phyloP scores from a whole-genome alignment of 2,888 invertebrate genomes.

The Euzetes globulus region DNA sequence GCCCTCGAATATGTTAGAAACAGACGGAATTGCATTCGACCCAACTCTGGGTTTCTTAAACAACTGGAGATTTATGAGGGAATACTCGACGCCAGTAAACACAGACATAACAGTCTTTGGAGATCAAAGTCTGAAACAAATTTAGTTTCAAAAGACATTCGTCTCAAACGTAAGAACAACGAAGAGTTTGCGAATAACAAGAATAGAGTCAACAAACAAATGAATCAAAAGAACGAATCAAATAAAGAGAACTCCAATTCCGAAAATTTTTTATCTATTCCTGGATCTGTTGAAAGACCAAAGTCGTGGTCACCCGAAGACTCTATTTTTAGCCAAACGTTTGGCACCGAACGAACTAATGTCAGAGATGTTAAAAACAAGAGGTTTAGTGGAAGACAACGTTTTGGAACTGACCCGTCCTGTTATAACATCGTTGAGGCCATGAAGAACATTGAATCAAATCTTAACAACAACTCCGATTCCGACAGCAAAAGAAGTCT shows the following conservation, averaged over 20 bases:
- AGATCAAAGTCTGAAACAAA: conserved; percentile 78
- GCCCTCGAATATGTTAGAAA: conserved; percentile 83
- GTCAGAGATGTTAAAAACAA: not conserved
- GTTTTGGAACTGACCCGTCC: conserved; percentile 15
- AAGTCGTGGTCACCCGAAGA: conserved; percentile 69
- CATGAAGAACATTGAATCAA: conserved; percentile 4
- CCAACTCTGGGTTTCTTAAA: conserved; percentile 85
- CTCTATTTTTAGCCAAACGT: not conserved
- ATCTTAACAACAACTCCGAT: not conserved
- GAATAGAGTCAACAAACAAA: conserved; percentile 31
- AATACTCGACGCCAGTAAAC: conserved; percentile 88
- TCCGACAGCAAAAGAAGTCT: not conserved
- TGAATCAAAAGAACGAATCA: not conserved
- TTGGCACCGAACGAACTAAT: not conserved
- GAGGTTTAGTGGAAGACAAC: not conserved
- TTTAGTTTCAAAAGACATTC: conserved; percentile 41
- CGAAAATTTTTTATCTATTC: conserved; percentile 36
- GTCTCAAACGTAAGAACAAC: conserved; percentile 35
- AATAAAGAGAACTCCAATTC: conserved; percentile 37
- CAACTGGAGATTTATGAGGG: conserved; percentile 94
- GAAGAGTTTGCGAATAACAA: conserved; percentile 20
- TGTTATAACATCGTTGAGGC: conserved; percentile 15
- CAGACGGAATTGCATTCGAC: conserved; percentile 86
- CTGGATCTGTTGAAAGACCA: conserved; percentile 52
- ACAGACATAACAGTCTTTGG: conserved; percentile 75